A percentile compares a stretch with the other conserved stretches of the same genome.
Evolutionary conservation across 2,888 invertebrate species (phyloP).

Genomic region (Eumerus sabulonum): DNA sequence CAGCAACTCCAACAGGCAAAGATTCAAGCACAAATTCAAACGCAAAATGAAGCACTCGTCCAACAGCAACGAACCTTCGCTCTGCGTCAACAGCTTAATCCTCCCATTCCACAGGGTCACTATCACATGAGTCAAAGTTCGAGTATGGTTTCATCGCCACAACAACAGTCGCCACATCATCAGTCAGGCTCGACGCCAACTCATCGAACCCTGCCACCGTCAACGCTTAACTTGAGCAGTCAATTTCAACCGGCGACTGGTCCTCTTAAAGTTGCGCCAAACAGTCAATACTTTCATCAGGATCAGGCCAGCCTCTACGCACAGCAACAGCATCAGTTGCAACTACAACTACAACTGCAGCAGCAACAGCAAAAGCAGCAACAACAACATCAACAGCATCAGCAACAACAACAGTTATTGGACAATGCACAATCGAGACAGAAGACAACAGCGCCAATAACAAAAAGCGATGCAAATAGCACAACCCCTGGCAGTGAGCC

Average conservation of each 20-base stretch:
- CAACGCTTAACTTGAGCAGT: constrained; percentile 76
- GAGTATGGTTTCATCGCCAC: constrained; percentile 75
- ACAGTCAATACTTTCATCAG: constrained; percentile 64
- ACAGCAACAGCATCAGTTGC: constrained; percentile 70
- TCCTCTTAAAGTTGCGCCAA: constrained; percentile 74
- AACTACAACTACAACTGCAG: constrained; percentile 70
- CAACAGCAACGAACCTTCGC: constrained; percentile 84
- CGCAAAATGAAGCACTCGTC: constrained; percentile 83
- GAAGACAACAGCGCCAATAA: constrained; percentile 65
- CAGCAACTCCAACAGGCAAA: constrained; percentile 84
- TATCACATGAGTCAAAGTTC: constrained; percentile 78
- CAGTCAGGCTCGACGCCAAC: constrained; percentile 72
- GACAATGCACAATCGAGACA: constrained; percentile 72
- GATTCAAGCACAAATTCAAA: constrained; percentile 83
- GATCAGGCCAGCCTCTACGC: constrained; percentile 62
- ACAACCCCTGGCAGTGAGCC: constrained; percentile 76
- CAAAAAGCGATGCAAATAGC: constrained; percentile 71
- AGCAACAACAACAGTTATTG: constrained; percentile 73
- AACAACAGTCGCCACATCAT: constrained; percentile 72
- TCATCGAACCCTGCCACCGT: constrained; percentile 74
- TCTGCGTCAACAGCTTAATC: constrained; percentile 82
- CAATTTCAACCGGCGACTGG: constrained; percentile 78
- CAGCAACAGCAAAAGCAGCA: constrained; percentile 72
- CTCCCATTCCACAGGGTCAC: constrained; percentile 80
- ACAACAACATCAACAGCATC: constrained; percentile 74